phyloP scores from a whole-genome alignment of 1,140 invertebrate species.

The Pteromalus puparum region DNA sequence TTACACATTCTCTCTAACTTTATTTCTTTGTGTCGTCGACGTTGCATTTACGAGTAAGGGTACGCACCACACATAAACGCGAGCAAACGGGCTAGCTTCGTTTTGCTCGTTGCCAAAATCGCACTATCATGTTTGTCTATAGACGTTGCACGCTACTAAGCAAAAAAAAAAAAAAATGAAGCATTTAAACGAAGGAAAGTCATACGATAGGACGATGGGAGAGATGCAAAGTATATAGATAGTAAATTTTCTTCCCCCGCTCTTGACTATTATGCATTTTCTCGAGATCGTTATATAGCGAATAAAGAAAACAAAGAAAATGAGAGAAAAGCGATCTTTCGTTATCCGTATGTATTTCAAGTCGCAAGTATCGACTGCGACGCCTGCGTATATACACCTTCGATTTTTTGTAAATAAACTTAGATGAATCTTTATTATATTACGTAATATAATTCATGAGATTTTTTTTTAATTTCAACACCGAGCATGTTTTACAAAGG shows the following conservation, averaged over 20 bases:
- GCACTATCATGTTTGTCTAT: constrained; percentile 46
- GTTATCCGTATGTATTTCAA: background rate
- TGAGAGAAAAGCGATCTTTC: background rate
- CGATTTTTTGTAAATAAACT: constrained; percentile 37
- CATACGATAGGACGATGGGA: constrained; percentile 10
- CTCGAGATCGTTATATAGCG: background rate
- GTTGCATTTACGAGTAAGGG: background rate
- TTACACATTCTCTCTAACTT: background rate
- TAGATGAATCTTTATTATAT: constrained; percentile 40
- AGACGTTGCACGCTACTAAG: constrained; percentile 46
- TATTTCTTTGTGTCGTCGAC: constrained; percentile 1
- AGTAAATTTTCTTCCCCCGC: constrained; percentile 24
- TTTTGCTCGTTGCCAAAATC: constrained; percentile 37
- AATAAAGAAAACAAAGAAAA: background rate
- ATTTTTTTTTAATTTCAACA: background rate
- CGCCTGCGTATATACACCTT: background rate
- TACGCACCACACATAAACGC: background rate
- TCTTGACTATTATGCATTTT: background rate
- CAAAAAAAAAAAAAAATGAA: constrained; percentile 41
- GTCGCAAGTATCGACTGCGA: background rate
- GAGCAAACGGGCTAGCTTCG: background rate
- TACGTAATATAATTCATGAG: constrained; percentile 23
- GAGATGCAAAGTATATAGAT: constrained; percentile 29
- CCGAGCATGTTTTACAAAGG: background rate
- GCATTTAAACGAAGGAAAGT: constrained; percentile 46